Percentiles rank a stretch among this genome's conserved stretches.
Conservation (phyloP, 2,888 invertebrate genomes). For the Glaucopsyche alexis region DNA sequence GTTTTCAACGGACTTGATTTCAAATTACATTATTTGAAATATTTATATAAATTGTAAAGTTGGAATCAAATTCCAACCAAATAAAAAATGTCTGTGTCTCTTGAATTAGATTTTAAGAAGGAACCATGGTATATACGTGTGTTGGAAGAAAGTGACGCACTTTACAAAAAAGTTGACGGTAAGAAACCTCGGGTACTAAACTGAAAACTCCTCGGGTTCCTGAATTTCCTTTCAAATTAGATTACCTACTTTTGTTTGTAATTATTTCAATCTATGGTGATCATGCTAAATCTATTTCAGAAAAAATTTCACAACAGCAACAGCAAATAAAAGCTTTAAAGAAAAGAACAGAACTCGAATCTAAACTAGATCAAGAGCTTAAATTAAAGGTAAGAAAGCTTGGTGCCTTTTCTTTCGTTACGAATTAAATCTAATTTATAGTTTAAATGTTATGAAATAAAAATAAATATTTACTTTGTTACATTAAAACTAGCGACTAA, state of each 20-base stretch:
- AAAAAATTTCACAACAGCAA: conserved; percentile 53
- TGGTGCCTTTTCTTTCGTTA: background rate
- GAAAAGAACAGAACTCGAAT: conserved; percentile 59
- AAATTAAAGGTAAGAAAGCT: conserved; percentile 54
- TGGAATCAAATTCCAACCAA: background rate
- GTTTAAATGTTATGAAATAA: background rate
- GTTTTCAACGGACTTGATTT: too few species aligned
- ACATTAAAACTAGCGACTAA: too few species aligned
- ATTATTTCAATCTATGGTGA: background rate
- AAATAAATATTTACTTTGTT: background rate
- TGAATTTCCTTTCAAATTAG: background rate
- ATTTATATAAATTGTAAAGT: too few species aligned
- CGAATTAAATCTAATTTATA: background rate
- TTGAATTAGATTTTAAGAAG: conserved; percentile 34
- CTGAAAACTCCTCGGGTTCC: too few species aligned
- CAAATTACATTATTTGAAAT: too few species aligned
- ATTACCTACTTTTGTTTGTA: background rate
- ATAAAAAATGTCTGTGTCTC: background rate
- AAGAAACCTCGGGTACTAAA: conserved; percentile 30
- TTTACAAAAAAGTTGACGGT: conserved; percentile 56
- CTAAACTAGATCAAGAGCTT: conserved; percentile 57
- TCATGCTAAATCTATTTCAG: conserved; percentile 11
- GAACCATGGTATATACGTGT: conserved; percentile 47
- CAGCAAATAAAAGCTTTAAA: conserved; percentile 56
- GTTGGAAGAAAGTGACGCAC: conserved; percentile 49